Evolutionary conservation across 2,113 vertebrate species (phyloP).

Genomic region (Neogobius melanostomus): DNA sequence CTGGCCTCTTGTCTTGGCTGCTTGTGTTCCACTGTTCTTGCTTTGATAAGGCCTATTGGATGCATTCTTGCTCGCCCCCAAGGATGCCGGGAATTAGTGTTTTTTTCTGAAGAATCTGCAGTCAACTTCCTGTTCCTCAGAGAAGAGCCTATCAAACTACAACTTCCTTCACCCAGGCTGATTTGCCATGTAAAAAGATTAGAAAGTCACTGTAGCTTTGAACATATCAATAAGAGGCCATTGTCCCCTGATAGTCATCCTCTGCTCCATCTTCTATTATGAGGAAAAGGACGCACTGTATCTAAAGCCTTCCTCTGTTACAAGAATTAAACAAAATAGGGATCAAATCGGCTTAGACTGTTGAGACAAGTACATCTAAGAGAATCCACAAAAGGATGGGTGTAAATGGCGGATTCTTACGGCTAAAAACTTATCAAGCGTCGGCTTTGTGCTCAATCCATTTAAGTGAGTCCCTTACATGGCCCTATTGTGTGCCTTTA

Average conservation of each 20-base stretch:
- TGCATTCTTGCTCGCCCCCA: conserved; percentile 48
- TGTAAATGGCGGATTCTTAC: conserved; percentile 75
- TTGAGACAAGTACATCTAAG: conserved; percentile 76
- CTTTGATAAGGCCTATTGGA: conserved; percentile 65
- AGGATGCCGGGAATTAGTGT: conserved; percentile 68
- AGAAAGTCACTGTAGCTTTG: conserved; percentile 69
- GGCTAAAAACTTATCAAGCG: conserved; percentile 77
- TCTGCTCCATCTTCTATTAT: conserved; percentile 56
- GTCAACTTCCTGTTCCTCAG: conserved; percentile 60
- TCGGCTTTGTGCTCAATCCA: conserved; percentile 78
- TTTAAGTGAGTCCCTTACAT: conserved; percentile 78
- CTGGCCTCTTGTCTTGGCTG: conserved; percentile 60
- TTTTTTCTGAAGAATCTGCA: conserved; percentile 63
- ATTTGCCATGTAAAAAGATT: conserved; percentile 63
- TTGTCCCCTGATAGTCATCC: conserved; percentile 63
- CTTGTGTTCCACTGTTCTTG: conserved; percentile 65
- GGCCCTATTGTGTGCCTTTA: conserved; percentile 76
- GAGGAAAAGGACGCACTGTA: conserved; percentile 59
- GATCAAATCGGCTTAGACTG: conserved; percentile 78
- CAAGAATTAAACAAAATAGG: conserved; percentile 74
- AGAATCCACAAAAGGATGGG: conserved; percentile 76
- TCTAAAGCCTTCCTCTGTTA: conserved; percentile 68
- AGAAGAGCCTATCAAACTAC: conserved; percentile 52
- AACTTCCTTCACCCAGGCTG: conserved; percentile 49
- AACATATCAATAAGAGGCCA: conserved; percentile 69